Evolutionary conservation across 2,113 vertebrate species (phyloP).

Genomic region (Rallus limicola): DNA sequence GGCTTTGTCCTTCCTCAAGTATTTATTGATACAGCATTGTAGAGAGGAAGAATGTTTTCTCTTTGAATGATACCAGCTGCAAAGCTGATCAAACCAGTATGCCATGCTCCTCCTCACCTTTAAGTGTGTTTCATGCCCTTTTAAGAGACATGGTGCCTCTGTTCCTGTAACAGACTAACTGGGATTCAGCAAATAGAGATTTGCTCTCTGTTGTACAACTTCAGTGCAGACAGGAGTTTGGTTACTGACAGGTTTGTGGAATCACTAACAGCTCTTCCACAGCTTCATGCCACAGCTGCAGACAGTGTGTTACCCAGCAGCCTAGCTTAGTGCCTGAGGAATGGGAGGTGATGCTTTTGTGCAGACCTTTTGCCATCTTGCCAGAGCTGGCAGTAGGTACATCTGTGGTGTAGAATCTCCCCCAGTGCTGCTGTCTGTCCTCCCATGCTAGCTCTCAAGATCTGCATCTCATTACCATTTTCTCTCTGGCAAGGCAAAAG

Average conservation of each 20-base stretch:
- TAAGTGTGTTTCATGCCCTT: not conserved
- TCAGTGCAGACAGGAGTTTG: not conserved
- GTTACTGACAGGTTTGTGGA: not conserved
- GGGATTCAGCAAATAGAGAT: not conserved
- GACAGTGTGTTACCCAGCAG: not conserved
- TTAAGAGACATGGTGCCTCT: not conserved
- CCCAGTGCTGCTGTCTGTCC: not conserved
- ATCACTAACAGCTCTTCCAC: not conserved
- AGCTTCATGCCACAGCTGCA: not conserved
- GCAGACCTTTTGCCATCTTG: not conserved
- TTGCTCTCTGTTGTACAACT: not conserved
- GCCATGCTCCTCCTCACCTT: not conserved
- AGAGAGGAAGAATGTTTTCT: not conserved
- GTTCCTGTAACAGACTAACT: not conserved
- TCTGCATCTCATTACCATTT: fast-evolving
- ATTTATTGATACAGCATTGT: not conserved
- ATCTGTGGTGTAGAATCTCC: not conserved
- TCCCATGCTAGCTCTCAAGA: not conserved
- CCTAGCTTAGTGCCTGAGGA: not conserved
- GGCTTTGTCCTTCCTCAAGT: not conserved
- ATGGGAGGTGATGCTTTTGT: not conserved
- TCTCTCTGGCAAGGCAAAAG: not conserved
- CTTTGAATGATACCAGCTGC: not conserved
- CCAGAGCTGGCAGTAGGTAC: not conserved
- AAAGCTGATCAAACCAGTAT: not conserved